Evolutionary conservation across 2,888 invertebrate species (phyloP), one percentile per base, ranked within the genome.

Genomic region (Rhimphoctona megacephalus): DNA sequence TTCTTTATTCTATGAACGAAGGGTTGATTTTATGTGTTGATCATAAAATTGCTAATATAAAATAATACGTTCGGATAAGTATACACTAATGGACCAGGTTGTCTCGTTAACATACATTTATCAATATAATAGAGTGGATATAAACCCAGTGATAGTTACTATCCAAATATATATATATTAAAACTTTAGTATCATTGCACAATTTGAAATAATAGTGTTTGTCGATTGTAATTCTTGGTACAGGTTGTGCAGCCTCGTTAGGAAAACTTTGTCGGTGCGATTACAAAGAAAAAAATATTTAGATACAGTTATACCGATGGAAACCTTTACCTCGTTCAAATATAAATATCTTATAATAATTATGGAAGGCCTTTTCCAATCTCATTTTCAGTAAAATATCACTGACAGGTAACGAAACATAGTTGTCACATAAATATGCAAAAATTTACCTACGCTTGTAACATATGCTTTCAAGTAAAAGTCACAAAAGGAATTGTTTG

Each of bases 131-230:
- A 25, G 17, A 17, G 30, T 69, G 69, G 25, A 70, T 30, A n/a
- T 33, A 52, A n/a, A 17, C n/a, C 49, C n/a, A 33, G 33, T 49
- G 36, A 54, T 54, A 30, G 49, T 52, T 49, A 72, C 33, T 30
- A 9, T 52, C 19, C 17, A 33, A 30, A 49, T 49, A 19, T 30
- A 30, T 30, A 54, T 46, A 33, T 11, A 39, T 39, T 9, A 36
- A 6, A 77, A 19, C 25, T 43, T 69, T 52, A 46, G 70, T 36
- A 43, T 83, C 76, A 70, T 85, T 80, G 69, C 85, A 66, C 79
- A 85, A 83, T 69, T 43, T 76, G 76, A 83, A 85, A 83, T 83
- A 80, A 85, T 85, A 66, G 79, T 49, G 54, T 43, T 76, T 54
- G 83, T 79, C 74, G 69, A 52, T 61, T 70, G 64, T 80, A 70